Evolutionary conservation across 2,113 vertebrate species (phyloP), one percentile per base, ranked within the genome.

Genomic region (Mastomys coucha): DNA sequence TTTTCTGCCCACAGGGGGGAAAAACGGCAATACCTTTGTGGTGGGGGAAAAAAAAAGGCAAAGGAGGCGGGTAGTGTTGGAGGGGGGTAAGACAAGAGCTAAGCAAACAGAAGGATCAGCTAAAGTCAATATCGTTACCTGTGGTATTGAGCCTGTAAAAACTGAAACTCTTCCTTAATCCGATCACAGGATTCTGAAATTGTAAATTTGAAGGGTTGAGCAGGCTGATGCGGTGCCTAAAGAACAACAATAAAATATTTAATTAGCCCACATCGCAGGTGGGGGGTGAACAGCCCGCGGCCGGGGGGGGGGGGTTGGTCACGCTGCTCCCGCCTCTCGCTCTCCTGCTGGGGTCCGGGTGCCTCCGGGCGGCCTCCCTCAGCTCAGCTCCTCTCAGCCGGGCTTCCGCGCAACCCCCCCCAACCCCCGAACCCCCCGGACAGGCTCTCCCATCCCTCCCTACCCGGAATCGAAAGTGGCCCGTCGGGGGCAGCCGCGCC

Each of bases 101-200:
- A 92, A 98, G 95, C 96, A 98, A 96, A 96, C 95, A 97, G 19
- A 65, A 97, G 96, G 97, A 97, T 97, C 89, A 97, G 93, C 93
- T 92, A 97, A 98, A 98, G 98, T 98, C 72, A 97, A 98, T 97
- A 97, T 96, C 93, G 93, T 99, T 99, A 99, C 99, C 99, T 99
- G 99, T 99, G 99, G 98, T 99, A 99, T 96, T 99, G 99, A 94
- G 99, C 99, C 98, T 99, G 99, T 96, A 99, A 99, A 98, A 99
- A 99, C 98, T 99, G 99, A 98, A 99, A 99, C 99, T 99, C 99
- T 98, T 99, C 99, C 99, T 99, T 99, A 99, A 99, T 99, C 98
- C 99, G 99, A 98, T 99, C 99, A 98, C 99, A 99, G 97, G 99
- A 99, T 97, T 99, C 99, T 92, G 99, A 99, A 98, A 99, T 99